These are phyloP conservation scores for Decapterus maruadsi DNA, from an alignment of 2,797 vertebrate genomes.

Conservation along the genomic window DNA sequence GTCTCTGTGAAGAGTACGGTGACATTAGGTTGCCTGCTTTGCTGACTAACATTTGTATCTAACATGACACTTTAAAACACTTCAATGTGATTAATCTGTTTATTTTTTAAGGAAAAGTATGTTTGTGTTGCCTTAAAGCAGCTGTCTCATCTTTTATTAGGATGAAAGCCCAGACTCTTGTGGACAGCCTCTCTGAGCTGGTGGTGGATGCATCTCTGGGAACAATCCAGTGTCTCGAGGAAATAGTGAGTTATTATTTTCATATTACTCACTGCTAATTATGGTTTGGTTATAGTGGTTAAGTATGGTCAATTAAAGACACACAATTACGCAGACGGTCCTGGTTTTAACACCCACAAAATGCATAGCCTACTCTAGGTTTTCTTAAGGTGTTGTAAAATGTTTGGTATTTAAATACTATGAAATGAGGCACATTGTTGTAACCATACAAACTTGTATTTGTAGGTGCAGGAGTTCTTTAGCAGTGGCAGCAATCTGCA, in stretches of 20 bases:
- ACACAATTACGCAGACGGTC: neutral
- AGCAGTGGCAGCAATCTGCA: slow-evolving; percentile 86
- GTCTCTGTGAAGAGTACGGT: slow-evolving; percentile 3
- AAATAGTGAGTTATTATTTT: slow-evolving; percentile 90
- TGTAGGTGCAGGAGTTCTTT: slow-evolving; percentile 94
- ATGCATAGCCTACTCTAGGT: neutral
- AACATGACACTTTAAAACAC: neutral
- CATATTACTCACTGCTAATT: neutral
- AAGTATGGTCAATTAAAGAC: neutral
- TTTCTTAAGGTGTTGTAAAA: neutral
- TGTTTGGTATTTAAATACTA: neutral
- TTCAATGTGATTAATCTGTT: too few species aligned
- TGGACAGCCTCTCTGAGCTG: slow-evolving; percentile 91
- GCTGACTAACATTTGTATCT: neutral
- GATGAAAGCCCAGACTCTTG: slow-evolving; percentile 89
- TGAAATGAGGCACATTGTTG: neutral
- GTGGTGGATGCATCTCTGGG: slow-evolving; percentile 92
- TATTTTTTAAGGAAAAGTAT: too few species aligned
- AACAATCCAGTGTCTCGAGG: slow-evolving; percentile 93
- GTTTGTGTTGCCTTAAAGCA: slow-evolving; percentile 1
- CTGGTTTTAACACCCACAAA: neutral
- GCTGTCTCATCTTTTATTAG: slow-evolving; percentile 72
- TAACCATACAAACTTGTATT: slow-evolving; percentile 25
- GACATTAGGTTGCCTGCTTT: neutral
- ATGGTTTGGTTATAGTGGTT: neutral